A percentile compares a stretch with the other conserved stretches of the same genome.
Conservation (phyloP, 2,888 invertebrate genomes). For the Agrotis segetum region DNA sequence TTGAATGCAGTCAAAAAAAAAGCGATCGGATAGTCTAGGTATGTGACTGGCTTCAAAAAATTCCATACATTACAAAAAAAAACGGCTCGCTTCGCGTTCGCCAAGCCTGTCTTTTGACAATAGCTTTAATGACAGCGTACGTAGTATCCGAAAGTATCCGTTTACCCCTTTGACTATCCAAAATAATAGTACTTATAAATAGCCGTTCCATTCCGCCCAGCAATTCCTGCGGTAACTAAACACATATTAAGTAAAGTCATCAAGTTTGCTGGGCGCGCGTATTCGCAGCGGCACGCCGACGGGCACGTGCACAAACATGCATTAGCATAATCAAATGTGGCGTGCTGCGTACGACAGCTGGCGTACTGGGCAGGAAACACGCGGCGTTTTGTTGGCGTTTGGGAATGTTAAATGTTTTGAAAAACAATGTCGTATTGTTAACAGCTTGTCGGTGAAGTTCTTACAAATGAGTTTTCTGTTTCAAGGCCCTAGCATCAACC, state of each 20-base stretch:
- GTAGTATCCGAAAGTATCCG: too few relatives aligned
- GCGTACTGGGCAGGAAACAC: conserved; percentile 45
- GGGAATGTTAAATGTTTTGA: not conserved
- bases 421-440: not conserved
- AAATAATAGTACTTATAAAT: not conserved
- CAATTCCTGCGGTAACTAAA: conserved; percentile 6
- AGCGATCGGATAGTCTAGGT: too few relatives aligned
- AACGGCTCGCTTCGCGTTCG: too few relatives aligned
- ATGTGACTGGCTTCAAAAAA: too few relatives aligned
- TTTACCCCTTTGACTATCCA: not conserved
- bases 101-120: too few relatives aligned
- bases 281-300: conserved; percentile 56
- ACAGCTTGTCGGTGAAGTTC: too few relatives aligned
- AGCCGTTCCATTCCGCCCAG: conserved; percentile 8
- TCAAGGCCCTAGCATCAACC: too few relatives aligned
- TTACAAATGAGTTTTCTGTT: too few relatives aligned
- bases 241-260: conserved; percentile 39
- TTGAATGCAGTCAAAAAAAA: too few relatives aligned
- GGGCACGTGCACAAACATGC: conserved; percentile 69
- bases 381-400: conserved; percentile 31
- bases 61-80: too few relatives aligned
- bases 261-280: conserved; percentile 46
- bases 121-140: not conserved
- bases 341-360: conserved; percentile 45
- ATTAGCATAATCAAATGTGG: conserved; percentile 74